Evolutionary conservation across 2,113 vertebrate genomes (phyloP).

Genomic region (Ia io): DNA sequence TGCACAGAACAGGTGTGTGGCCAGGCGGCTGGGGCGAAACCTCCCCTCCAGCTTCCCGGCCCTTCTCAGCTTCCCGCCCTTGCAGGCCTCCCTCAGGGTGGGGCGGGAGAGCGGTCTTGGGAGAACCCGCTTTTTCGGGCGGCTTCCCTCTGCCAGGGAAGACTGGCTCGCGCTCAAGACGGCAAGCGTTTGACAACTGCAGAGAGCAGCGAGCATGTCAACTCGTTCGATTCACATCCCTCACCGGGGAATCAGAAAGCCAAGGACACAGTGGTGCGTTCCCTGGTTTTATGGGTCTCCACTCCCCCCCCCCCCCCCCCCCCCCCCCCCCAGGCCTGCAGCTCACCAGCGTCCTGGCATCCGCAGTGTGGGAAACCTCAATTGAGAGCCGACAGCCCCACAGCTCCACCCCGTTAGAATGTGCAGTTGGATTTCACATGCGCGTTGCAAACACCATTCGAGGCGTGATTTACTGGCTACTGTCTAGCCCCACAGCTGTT

Average conservation of each 20-base stretch:
- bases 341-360: slow-evolving; percentile 68
- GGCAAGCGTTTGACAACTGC: slow-evolving; percentile 59
- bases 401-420: slow-evolving; percentile 71
- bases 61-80: neutral
- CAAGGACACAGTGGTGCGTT: slow-evolving; percentile 58
- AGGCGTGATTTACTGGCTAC: slow-evolving; percentile 69
- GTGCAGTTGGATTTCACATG: slow-evolving; percentile 71
- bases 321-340: slow-evolving; percentile 23
- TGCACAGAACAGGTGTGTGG: slow-evolving; percentile 52
- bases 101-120: neutral
- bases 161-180: slow-evolving; percentile 54
- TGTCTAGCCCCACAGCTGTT: slow-evolving; percentile 68
- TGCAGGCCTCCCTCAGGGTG: neutral
- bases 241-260: slow-evolving; percentile 45
- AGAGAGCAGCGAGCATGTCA: slow-evolving; percentile 49
- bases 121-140: slow-evolving; percentile 17
- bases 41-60: neutral
- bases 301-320: slow-evolving; percentile 10
- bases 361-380: slow-evolving; percentile 62
- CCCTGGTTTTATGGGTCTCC: slow-evolving; percentile 58
- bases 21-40: neutral
- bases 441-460: slow-evolving; percentile 61
- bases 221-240: slow-evolving; percentile 35
- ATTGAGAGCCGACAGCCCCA: slow-evolving; percentile 61
- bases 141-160: slow-evolving; percentile 44